A percentile compares a stretch with the other conserved stretches of the same genome.
Conservation (phyloP, 2,113 vertebrate species). For the Anthoscopus minutus region DNA sequence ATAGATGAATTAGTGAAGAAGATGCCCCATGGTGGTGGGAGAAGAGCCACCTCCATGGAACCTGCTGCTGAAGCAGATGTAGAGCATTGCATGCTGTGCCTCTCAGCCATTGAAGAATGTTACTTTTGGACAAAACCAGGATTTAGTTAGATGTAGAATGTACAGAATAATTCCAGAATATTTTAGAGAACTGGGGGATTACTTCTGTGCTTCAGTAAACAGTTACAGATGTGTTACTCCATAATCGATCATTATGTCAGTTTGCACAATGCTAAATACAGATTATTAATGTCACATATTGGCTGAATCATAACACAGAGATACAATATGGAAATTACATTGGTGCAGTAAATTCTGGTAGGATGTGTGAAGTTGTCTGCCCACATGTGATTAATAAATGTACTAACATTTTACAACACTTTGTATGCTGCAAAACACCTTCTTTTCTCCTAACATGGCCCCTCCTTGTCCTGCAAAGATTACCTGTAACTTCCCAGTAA, state of each 20-base stretch:
- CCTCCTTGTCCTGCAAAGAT: not conserved
- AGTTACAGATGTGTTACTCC: not conserved
- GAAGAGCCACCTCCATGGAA: not conserved
- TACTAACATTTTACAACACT: not conserved
- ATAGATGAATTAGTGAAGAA: not conserved
- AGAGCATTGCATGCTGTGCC: not conserved
- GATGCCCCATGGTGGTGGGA: fast-evolving
- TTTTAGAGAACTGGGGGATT: not conserved
- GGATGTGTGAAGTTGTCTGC: not conserved
- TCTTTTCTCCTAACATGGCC: not conserved
- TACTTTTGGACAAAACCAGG: not conserved
- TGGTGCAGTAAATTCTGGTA: not conserved
- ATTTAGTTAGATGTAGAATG: not conserved
- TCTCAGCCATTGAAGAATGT: not conserved
- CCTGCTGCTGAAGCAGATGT: not conserved
- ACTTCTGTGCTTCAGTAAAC: not conserved
- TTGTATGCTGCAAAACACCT: not conserved
- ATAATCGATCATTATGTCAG: not conserved
- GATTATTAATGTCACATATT: not conserved
- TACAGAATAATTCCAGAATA: not conserved
- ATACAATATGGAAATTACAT: not conserved
- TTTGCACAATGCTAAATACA: not conserved
- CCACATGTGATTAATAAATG: not conserved
- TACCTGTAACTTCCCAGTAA: not conserved
- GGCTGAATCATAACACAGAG: not conserved